Percentiles rank a stretch among this genome's conserved stretches.
phyloP scores from a whole-genome alignment of 2,113 vertebrate genomes.

The Tor tambroides region DNA sequence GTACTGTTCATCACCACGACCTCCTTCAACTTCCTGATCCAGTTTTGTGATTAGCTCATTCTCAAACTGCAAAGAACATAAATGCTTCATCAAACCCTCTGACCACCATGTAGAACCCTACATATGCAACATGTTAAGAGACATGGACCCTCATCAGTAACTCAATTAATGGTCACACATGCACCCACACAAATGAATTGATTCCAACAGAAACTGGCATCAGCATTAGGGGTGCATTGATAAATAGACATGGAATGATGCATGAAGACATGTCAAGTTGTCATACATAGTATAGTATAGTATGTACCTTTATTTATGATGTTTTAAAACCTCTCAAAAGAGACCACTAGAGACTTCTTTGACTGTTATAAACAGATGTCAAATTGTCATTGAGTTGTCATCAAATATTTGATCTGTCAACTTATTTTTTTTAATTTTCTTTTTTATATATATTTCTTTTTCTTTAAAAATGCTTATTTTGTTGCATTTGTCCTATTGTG shows the following conservation, averaged over 20 bases:
- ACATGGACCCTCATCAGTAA: neutral
- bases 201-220: neutral
- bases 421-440: neutral
- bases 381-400: neutral
- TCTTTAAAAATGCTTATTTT: neutral
- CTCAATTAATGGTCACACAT: neutral
- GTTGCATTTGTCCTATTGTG: neutral
- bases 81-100: neutral
- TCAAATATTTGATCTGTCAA: neutral
- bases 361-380: neutral
- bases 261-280: too few relatives aligned
- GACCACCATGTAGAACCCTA: neutral
- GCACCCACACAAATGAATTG: neutral
- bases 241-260: neutral
- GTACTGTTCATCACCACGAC: conserved; percentile 91
- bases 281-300: too few relatives aligned
- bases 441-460: neutral
- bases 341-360: neutral
- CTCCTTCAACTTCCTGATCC: conserved; percentile 96
- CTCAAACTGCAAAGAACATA: conserved; percentile 85
- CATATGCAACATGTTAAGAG: neutral
- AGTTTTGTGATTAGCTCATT: conserved; percentile 93
- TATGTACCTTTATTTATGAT: neutral
- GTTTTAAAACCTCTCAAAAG: neutral
- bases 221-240: neutral